These are phyloP conservation scores for Aphis craccivora DNA, from an alignment of 1,140 invertebrate genomes.

Conservation along the genomic window DNA sequence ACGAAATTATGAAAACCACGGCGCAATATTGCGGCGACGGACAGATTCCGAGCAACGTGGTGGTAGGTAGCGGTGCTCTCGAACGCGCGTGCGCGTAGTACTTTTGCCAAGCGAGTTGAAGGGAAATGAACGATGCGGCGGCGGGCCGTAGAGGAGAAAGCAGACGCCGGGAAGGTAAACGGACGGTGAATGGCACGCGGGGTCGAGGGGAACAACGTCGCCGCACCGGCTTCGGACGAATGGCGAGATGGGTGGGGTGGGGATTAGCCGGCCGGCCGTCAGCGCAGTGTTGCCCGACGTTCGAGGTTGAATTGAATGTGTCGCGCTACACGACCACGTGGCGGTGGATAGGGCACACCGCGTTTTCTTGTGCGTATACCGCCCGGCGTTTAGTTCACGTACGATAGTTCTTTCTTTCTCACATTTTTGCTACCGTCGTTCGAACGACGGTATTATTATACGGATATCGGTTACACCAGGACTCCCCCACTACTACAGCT, in stretches of 20 bases:
- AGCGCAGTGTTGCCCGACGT: neutral
- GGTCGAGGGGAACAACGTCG: neutral
- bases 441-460: neutral
- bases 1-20: neutral
- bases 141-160: neutral
- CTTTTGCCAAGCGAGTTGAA: neutral
- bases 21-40: neutral
- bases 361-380: neutral
- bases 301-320: neutral
- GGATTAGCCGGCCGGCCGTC: neutral
- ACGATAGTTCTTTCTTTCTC: neutral
- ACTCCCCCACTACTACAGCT: neutral
- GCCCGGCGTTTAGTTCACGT: neutral
- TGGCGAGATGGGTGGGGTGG: no score
- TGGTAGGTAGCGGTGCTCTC: neutral
- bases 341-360: neutral
- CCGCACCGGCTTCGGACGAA: neutral
- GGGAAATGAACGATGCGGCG: neutral
- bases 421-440: neutral
- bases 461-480: neutral
- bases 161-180: neutral
- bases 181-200: neutral
- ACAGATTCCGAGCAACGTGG: neutral
- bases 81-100: no score
- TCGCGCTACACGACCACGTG: neutral